Evolutionary conservation across 2,888 invertebrate genomes (phyloP), one percentile per base, ranked within the genome.

Genomic region (Liposcelis brunnea): DNA sequence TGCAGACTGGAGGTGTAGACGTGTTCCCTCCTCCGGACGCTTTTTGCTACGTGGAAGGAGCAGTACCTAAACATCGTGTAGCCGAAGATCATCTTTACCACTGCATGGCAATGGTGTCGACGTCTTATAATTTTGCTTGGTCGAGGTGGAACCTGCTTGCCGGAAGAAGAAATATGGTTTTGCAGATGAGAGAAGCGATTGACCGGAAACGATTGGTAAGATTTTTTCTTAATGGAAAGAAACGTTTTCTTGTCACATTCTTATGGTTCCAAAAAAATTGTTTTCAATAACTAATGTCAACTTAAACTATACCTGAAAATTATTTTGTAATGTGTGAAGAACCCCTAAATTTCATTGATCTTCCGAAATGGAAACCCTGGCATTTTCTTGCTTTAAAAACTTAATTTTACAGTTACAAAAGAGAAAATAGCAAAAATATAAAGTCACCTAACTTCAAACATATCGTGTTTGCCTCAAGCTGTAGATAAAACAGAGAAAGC

Each of bases 1-100:
- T 74, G 61, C 71, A 74, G 5, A 69, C 70, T 2, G 75, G 78
- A 1, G 83, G 85, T 0, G 76, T 86, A 46, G 85, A 89, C 55
- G 69, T 89, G 48, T 89, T 89, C 58, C 87, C 89, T 0, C 77
- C 77, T 43, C 72, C 74, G 52, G 89, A 89, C 59, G 77, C 74
- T 0, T 75, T 77, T 57, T 74, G 74, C 55, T 77, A 83, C 57
- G 65, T 83, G 1, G 80, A 82, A 56, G 71, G 68, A 57, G 52
- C 49, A 18, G 52, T 49, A 3, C 51, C 58, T 31, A 69, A 69
- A 50, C 79, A 84, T 53, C 77, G 74, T 65, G 72, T 75, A 0
- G 68, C 75, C 57, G 84, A 85, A 59, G 70, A 74, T 49, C 85
- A 86, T 61, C 67, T 78, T 36, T 84, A 83, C 57, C 74, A 76